These are phyloP conservation scores for Chunga burmeisteri DNA, from an alignment of 2,113 vertebrate species.

Conservation along the genomic window DNA sequence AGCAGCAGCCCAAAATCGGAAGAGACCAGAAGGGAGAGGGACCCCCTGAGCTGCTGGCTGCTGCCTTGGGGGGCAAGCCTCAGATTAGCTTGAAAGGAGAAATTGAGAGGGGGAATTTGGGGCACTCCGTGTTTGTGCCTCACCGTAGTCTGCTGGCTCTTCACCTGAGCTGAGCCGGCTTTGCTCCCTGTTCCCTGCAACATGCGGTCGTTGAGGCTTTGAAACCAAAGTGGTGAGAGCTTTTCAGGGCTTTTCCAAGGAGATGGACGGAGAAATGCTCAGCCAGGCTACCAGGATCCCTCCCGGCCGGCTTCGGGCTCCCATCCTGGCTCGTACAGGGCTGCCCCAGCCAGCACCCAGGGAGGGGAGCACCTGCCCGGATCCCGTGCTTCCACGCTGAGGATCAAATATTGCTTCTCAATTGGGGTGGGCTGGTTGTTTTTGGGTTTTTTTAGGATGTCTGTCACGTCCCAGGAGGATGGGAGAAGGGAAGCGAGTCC, in stretches of 20 bases:
- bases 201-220: not conserved
- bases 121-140: not conserved
- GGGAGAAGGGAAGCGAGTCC: not conserved
- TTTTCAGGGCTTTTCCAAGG: not conserved
- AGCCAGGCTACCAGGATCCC: not conserved
- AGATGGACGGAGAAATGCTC: not conserved
- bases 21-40: not conserved
- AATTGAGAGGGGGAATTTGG: not conserved
- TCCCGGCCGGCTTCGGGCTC: accelerated
- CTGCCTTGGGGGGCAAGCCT: not conserved
- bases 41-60: not conserved
- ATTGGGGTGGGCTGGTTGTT: not conserved
- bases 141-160: not conserved
- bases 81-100: no score
- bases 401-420: not conserved
- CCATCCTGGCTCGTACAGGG: not conserved
- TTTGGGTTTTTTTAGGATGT: not conserved
- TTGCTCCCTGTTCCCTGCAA: not conserved
- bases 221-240: not conserved
- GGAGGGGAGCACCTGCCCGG: not conserved
- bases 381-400: not conserved
- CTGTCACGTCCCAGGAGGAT: not conserved
- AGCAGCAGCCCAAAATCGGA: not conserved
- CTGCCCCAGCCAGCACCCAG: not conserved
- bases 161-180: not conserved